phyloP scores from a whole-genome alignment of 1,140 invertebrate genomes.

The Argopecten irradians region DNA sequence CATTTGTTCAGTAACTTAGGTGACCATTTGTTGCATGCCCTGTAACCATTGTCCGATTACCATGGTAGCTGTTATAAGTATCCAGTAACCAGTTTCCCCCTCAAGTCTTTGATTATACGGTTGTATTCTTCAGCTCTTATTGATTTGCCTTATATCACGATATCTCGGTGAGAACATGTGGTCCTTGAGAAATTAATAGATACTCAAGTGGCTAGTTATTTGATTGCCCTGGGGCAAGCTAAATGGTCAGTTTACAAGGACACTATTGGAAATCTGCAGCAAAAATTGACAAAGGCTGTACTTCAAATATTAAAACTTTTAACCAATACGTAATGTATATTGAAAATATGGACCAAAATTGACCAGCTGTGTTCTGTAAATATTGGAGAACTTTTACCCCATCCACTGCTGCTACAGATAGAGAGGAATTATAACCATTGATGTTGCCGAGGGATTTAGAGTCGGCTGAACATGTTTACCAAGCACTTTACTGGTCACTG shows the following conservation, averaged over 20 bases:
- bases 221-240: neutral
- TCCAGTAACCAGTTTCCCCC: no score
- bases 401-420: neutral
- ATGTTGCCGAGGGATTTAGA: neutral
- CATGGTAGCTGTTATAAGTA: no score
- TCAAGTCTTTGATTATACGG: no score
- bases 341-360: neutral
- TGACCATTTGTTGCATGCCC: no score
- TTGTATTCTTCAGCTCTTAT: no score
- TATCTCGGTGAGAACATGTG: neutral
- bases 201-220: neutral
- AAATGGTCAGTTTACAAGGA: conserved; percentile 6
- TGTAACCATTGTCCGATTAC: no score
- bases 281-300: neutral
- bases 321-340: neutral
- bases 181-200: neutral
- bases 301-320: neutral
- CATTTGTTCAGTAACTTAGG: no score
- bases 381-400: neutral
- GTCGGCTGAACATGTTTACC: neutral
- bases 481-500: neutral
- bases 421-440: neutral
- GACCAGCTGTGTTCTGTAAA: neutral
- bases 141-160: conserved; percentile 5
- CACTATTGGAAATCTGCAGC: neutral